Percentiles rank a stretch among this genome's conserved stretches.
These are phyloP conservation scores for Felis chaus DNA, from an alignment of 2,113 vertebrate species.

Conservation along the genomic window DNA sequence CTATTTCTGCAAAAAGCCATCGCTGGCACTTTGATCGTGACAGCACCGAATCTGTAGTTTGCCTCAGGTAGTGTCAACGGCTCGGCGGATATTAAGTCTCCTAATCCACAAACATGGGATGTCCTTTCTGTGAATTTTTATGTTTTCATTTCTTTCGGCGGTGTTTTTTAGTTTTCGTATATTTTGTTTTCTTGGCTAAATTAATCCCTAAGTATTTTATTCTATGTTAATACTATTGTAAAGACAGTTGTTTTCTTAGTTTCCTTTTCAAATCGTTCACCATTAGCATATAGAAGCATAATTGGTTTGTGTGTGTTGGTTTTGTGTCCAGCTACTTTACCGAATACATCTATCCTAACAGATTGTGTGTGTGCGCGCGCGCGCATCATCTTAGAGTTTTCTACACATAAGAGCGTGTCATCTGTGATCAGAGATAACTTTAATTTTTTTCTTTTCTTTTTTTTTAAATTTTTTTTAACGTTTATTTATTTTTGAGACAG, in stretches of 20 bases:
- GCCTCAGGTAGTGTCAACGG: neutral
- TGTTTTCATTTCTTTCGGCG: neutral
- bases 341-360: neutral
- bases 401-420: neutral
- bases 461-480: too few species aligned
- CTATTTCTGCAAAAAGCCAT: neutral
- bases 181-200: neutral
- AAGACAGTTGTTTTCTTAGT: neutral
- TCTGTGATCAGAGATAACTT: neutral
- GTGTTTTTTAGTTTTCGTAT: neutral
- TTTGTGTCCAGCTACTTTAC: neutral
- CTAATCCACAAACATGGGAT: neutral
- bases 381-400: neutral
- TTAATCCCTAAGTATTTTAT: neutral
- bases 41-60: neutral
- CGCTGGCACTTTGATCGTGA: neutral
- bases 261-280: neutral
- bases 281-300: neutral
- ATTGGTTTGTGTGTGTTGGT: neutral
- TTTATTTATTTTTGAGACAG: too few species aligned
- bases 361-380: neutral
- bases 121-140: neutral
- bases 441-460: neutral
- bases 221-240: neutral
- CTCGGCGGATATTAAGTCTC: neutral